Evolutionary conservation across 2,113 vertebrate species (phyloP).

Genomic region (Xiphias gladius): DNA sequence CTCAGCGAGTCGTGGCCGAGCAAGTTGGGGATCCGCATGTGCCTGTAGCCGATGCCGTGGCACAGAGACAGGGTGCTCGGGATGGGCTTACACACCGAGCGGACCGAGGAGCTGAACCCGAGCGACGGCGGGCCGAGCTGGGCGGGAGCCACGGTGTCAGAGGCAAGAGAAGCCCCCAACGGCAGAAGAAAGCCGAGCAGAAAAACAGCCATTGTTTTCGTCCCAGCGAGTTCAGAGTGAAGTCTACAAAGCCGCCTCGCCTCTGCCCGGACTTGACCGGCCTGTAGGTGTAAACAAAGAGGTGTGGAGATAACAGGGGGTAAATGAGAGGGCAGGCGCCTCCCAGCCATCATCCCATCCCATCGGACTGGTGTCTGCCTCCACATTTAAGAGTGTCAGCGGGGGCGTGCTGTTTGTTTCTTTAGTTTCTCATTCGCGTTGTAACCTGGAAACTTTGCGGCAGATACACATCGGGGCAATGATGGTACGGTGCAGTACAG

Average conservation of each 20-base stretch:
- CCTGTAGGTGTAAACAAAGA: constrained; percentile 70
- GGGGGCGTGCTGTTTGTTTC: background rate
- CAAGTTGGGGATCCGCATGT: constrained; percentile 88
- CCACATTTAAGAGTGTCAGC: constrained; percentile 9
- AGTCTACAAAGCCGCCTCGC: background rate
- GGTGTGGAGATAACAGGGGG: constrained; percentile 64
- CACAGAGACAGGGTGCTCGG: constrained; percentile 85
- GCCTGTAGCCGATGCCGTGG: constrained; percentile 84
- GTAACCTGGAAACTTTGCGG: background rate
- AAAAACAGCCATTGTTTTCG: constrained; percentile 43
- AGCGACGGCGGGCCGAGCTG: constrained; percentile 62
- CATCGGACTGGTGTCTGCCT: constrained; percentile 41
- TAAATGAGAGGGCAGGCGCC: constrained; percentile 74
- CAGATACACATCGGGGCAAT: background rate
- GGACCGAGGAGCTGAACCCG: constrained; percentile 66
- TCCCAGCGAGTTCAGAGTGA: background rate
- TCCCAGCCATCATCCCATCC: constrained; percentile 65
- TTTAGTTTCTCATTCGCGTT: background rate
- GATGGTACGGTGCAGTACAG: no score
- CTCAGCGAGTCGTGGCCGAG: constrained; percentile 85
- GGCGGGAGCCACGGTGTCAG: constrained; percentile 6
- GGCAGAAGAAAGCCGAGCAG: constrained; percentile 29
- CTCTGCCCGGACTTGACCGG: constrained; percentile 60
- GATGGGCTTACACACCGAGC: constrained; percentile 82
- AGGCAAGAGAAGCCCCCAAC: background rate